Conservation (phyloP, 2,113 vertebrate species). For the Coracopsis vasa region DNA sequence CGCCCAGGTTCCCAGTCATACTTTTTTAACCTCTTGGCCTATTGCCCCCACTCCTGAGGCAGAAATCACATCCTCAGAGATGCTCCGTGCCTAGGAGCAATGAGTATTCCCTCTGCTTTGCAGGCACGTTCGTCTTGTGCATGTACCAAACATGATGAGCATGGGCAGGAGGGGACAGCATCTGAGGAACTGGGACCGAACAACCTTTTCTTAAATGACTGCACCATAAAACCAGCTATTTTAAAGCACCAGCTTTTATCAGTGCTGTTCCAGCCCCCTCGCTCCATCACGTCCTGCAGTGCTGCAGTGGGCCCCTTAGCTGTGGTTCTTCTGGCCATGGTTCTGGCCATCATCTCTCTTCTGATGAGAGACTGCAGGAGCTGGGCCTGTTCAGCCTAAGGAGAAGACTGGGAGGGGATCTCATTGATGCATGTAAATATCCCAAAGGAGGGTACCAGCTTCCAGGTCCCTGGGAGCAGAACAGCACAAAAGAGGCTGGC, state of each 20-base stretch:
- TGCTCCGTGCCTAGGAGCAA: not conserved
- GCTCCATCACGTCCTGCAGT: not conserved
- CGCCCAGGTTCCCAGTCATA: not conserved
- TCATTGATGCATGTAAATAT: not conserved
- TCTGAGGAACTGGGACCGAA: not conserved
- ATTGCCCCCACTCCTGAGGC: not conserved
- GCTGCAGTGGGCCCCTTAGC: not conserved
- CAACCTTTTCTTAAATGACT: not conserved
- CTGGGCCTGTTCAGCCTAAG: not conserved
- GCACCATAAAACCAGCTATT: not conserved
- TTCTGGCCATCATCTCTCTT: not conserved
- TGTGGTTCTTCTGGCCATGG: not conserved
- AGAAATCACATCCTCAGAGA: not conserved
- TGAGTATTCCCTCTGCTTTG: not conserved
- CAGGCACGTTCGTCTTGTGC: not conserved
- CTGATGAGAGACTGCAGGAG: not conserved
- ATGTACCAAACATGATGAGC: not conserved
- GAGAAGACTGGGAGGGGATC: not conserved
- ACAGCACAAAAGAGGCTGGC: accelerated
- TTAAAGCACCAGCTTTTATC: not conserved
- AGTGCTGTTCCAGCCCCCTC: not conserved
- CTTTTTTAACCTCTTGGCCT: not conserved
- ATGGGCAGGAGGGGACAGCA: not conserved
- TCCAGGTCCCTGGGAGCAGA: not conserved
- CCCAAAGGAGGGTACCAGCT: not conserved